Evolutionary conservation across 2,113 vertebrate species (phyloP).

Genomic region (Rhineura floridana): DNA sequence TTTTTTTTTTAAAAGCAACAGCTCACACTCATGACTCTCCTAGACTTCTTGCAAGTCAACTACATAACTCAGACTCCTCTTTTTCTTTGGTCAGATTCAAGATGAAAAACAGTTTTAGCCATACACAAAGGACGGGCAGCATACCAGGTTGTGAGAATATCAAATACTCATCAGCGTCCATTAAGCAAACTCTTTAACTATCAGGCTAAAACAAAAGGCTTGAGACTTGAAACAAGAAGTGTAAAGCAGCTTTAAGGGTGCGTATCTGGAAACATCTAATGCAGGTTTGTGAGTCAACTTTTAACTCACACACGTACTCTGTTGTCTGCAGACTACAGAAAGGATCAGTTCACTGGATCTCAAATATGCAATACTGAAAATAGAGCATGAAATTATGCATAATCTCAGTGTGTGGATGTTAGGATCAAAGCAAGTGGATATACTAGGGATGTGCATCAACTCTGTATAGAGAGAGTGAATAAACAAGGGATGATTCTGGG

Average conservation of each 20-base stretch:
- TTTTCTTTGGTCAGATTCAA: background rate
- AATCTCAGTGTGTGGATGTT: too few species aligned
- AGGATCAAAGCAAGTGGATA: too few species aligned
- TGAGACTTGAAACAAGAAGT: background rate
- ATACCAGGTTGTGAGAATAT: background rate
- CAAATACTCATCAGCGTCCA: background rate
- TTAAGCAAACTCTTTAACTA: background rate
- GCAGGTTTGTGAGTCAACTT: too few species aligned
- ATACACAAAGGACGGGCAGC: background rate
- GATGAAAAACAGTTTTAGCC: background rate
- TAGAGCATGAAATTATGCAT: too few species aligned
- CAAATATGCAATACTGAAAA: background rate
- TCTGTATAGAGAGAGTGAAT: too few species aligned
- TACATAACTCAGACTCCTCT: background rate
- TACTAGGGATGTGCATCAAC: too few species aligned
- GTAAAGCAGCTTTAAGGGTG: background rate
- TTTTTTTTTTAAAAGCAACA: background rate
- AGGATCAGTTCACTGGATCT: background rate
- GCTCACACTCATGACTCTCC: background rate
- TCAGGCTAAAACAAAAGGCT: background rate
- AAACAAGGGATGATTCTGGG: too few species aligned
- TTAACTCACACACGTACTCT: too few species aligned
- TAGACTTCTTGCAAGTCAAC: background rate
- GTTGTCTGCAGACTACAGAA: background rate
- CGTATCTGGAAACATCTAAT: background rate